Base-by-base conservation (phyloP, 2,797 vertebrate species). In the Syndactyla subalaris region DNA sequence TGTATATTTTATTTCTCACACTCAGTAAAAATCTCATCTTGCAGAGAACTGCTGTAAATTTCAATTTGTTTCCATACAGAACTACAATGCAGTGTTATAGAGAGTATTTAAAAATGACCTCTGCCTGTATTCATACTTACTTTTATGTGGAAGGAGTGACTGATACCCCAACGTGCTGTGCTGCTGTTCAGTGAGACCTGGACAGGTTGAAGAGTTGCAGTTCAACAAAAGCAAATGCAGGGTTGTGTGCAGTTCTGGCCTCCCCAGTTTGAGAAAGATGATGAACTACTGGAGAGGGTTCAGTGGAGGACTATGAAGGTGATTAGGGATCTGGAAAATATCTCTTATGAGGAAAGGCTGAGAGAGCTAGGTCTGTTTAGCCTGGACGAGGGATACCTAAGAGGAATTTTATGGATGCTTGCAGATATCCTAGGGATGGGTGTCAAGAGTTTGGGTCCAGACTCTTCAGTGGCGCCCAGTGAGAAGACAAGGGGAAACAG, bases 11-110 rank as follows among this genome's bases (percentile, higher is more conserved):
- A 71, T 68, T 91, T 95, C 89, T 92, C 52, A 78, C 80, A 39
- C 39, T 92, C 12, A 46, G 48, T 94, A 89, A 94, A 94, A 95
- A 86, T 88, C 34, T 97, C 36, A 45, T 79, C 48, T 95, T 92
- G 24, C 68, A 88, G 81, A 88, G 92, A 23, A 58, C 48, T 67
- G 79, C 52, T 71, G 36, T 91, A 91, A 93, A 67, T 88, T 94
- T 24, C 22, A 87, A 20, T 85, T 79, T 90, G 52, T 14, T 58
- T 55, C 39, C 55, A 19, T 82, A 15, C 73, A 79, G 95, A 75
- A 61, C 43, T 66, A 68, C 41, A 88, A 34, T 88, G 49, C 62
- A 77, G 85, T 77, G 58, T 77, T 88, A 74, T 5, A 58, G 32
- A 70, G 19, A 46, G 9, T 71, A 43, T 71, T 85, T 65, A 9